Evolutionary conservation across 2,888 invertebrate genomes (phyloP).

Genomic region (Cepaea hortensis): DNA sequence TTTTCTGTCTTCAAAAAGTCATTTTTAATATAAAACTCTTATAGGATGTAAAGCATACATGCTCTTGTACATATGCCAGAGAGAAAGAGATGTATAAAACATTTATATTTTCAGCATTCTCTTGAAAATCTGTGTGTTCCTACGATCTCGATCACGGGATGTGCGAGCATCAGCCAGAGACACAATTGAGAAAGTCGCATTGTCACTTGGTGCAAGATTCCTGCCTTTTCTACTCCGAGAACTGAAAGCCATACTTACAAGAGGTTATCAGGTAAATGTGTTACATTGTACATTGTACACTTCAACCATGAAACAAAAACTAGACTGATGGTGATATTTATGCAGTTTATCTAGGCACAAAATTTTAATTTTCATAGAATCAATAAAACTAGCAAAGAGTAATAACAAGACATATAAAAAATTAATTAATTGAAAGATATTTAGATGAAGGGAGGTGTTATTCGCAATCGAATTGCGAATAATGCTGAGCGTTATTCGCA

Average conservation of each 20-base stretch:
- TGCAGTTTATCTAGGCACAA: neutral
- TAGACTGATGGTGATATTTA: neutral
- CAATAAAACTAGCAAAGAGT: too few species aligned
- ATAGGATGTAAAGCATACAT: too few species aligned
- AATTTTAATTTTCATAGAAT: neutral
- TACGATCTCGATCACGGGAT: slow-evolving; percentile 91
- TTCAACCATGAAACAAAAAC: neutral
- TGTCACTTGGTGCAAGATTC: slow-evolving; percentile 88
- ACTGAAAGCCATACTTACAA: slow-evolving; percentile 86
- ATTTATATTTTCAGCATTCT: slow-evolving; percentile 66
- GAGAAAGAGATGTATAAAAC: too few species aligned
- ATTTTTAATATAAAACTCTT: too few species aligned
- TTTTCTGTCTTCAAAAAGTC: too few species aligned
- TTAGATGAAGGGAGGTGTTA: too few species aligned
- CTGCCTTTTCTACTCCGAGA: slow-evolving; percentile 87
- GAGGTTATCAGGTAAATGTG: slow-evolving; percentile 86
- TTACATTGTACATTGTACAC: neutral
- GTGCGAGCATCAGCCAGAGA: slow-evolving; percentile 90
- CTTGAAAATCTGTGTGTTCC: slow-evolving; percentile 88
- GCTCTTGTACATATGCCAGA: too few species aligned
- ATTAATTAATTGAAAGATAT: too few species aligned
- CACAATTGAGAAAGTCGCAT: slow-evolving; percentile 93
- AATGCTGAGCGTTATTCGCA: too few species aligned
- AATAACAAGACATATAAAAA: too few species aligned
- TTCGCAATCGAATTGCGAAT: too few species aligned